Evolutionary conservation across 35 echinoderm and acorn worm genomes (phyloP), one percentile per base, ranked within the genome.

Genomic region (Lytechinus pictus): DNA sequence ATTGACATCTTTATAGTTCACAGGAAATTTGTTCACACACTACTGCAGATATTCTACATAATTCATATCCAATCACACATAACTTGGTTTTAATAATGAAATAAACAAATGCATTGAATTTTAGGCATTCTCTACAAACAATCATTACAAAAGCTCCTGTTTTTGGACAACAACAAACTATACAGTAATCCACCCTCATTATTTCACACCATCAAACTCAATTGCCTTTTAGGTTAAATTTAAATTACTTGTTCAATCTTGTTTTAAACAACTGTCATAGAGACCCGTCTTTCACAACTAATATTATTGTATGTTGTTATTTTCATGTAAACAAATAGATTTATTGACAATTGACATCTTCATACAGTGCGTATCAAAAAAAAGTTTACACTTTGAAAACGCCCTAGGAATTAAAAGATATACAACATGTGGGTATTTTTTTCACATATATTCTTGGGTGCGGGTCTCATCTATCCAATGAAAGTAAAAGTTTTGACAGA

Each of bases 151-250:
- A 79, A 79, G 66, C 16, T 72, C 24, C 66, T 24, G 66, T 79
- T 79, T 79, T 79, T 79, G 66, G 66, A 79, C 66, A 79, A 72
- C 61, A 72, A 79, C 66, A 79, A 79, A n/a, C 66, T 79, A 19
- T 79, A 79, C 66, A 16, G 8, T 79, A 24, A 14, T n/a, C 66
- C 66, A 79, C 16, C 66, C 19, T 24, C 66, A 44, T 44, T 44
- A 44, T 44, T 44, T 44, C 33, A 44, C 2, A 44, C 33, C 33
- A 44, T 44, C 33, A 44, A 44, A 44, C 33, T 44, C 33, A 44
- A 44, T 44, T 44, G 33, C 33, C 2, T 44, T 44, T 44, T 44
- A 44, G 33, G 33, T 44, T 44, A 44, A 44, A 44, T 13, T 58
- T 58, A 11, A 58, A 58, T 58, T 58, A 9, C 13, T 58, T 13